Base-by-base conservation (phyloP, 2,888 invertebrate species). In the Tenthredo mesomela region DNA sequence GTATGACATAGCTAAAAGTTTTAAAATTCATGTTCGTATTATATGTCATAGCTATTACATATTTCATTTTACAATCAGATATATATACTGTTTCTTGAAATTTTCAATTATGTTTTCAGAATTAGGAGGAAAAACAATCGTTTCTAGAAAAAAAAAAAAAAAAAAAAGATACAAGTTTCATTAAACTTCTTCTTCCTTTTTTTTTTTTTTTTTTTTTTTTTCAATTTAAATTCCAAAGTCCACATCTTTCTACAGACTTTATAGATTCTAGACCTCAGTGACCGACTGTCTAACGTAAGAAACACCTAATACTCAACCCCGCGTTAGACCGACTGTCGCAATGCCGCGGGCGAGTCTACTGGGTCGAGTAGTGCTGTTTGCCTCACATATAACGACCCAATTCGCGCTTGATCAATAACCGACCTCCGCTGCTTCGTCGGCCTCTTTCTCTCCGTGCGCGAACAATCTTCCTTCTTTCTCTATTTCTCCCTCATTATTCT, bases 311-410 rank as follows among this genome's bases (percentile, higher is more conserved):
- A 67, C 67, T 12, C 40, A 21, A 37, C 18, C 70, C 70, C 33
- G 77, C 18, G 77, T 29, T 43, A 77, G 77, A 77, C 47, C 15
- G 58, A 86, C 85, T 75, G 77, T 65, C 85, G 84, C 80, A 61
- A 87, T 86, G 86, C 88, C 86, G 88, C 91, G 91, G 92, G 91
- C 90, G 92, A 91, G 91, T 92, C 92, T 92, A 92, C 90, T 92
- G 90, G 92, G 92, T 93, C 92, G 92, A 78, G 58, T 33, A 47
- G 33, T 37, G 47, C 61, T 67, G 67, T 82, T 82, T 82, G 82
- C 82, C 65, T 82, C 82, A 67, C 82, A 67, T 67, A 67, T 67
- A 82, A 82, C 82, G 82, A 82, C 82, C 82, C 67, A 67, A 82
- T 82, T 82, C 82, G 82, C 82, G 82, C 82, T 82, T 82, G 82